Percentiles rank a stretch among this genome's conserved stretches.
Conservation (phyloP, 2,113 vertebrate species). For the Passer montanus region DNA sequence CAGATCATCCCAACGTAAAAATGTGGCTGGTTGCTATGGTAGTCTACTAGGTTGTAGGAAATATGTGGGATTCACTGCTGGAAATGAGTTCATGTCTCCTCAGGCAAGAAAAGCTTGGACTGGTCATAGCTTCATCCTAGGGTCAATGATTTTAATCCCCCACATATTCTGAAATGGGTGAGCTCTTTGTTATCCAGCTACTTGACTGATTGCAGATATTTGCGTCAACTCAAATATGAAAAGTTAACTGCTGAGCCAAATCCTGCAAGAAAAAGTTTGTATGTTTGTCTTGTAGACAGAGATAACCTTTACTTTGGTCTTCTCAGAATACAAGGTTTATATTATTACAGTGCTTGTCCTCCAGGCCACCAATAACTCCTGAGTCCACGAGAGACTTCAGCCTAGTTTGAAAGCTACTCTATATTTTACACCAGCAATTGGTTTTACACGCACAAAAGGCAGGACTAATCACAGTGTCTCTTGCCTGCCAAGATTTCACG, state of each 20-base stretch:
- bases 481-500: fast-evolving
- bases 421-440: background rate
- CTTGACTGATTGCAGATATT: background rate
- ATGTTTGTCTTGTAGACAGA: background rate
- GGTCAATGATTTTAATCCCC: background rate
- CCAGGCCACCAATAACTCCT: background rate
- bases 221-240: background rate
- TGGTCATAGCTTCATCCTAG: background rate
- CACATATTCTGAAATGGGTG: background rate
- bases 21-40: background rate
- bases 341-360: background rate
- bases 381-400: background rate
- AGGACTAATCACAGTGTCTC: background rate
- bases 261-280: background rate
- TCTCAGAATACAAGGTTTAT: background rate
- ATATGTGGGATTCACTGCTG: background rate
- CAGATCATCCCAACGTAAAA: background rate
- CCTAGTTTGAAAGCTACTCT: background rate
- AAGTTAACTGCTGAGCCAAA: background rate
- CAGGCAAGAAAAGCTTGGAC: background rate
- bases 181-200: background rate
- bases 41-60: background rate
- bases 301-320: background rate
- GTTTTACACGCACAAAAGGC: fast-evolving
- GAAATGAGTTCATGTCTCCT: background rate